phyloP scores from a whole-genome alignment of 1,140 invertebrate species.

The Sminthurinus signatus region DNA sequence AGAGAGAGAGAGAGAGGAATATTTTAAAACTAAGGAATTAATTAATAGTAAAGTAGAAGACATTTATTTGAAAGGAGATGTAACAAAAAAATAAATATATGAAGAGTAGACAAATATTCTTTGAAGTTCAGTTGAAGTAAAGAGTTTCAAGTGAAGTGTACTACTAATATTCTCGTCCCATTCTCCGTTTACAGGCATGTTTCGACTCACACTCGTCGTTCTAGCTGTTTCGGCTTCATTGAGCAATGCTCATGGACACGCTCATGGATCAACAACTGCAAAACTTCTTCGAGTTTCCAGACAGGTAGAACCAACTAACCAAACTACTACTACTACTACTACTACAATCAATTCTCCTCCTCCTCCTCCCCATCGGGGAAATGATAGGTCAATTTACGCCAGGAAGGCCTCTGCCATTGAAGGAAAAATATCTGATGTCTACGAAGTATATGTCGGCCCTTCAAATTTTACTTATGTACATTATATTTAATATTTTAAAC shows the following conservation, averaged over 20 bases:
- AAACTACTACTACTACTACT: not conserved
- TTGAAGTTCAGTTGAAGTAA: not conserved
- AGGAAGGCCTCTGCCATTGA: conserved; percentile 18
- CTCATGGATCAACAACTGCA: not conserved
- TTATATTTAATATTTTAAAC: no score
- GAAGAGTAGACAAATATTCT: no score
- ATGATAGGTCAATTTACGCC: conserved; percentile 34
- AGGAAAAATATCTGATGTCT: conserved; percentile 27
- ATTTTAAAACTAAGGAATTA: no score
- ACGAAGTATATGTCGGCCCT: conserved; percentile 33
- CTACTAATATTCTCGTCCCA: not conserved
- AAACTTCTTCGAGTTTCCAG: not conserved
- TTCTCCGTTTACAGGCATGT: not conserved
- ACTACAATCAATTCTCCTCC: not conserved
- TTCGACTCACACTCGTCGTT: not conserved
- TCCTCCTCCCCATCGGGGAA: not conserved
- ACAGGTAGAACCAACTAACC: conserved; percentile 1
- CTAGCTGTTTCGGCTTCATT: not conserved
- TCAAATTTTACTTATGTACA: not conserved
- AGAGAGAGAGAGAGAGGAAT: no score
- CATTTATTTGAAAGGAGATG: no score
- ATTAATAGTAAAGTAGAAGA: no score
- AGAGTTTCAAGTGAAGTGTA: conserved; percentile 5
- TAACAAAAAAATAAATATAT: no score
- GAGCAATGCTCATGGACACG: not conserved